phyloP scores from a whole-genome alignment of 2,888 invertebrate species.

The Empis livida region DNA sequence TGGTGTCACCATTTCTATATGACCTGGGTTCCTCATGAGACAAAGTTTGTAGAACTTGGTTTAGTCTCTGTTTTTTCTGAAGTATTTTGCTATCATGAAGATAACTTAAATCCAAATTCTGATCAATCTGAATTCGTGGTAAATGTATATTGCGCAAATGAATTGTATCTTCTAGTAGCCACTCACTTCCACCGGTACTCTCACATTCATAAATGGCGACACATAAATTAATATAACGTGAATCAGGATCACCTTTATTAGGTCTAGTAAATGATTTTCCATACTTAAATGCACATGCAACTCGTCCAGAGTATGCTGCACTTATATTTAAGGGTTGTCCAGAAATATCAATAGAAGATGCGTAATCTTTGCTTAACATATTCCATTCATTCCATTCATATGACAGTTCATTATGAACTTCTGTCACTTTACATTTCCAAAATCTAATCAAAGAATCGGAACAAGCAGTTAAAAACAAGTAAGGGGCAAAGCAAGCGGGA shows the following conservation, averaged over 20 bases:
- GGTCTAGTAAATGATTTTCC: conserved; percentile 79
- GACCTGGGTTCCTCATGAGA: conserved; percentile 61
- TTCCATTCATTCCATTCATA: conserved; percentile 84
- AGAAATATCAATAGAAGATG: conserved; percentile 56
- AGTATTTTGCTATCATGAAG: conserved; percentile 65
- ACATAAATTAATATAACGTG: conserved; percentile 76
- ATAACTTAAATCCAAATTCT: conserved; percentile 71
- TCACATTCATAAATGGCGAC: conserved; percentile 99
- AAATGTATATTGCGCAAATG: conserved; percentile 85
- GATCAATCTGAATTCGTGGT: conserved; percentile 67
- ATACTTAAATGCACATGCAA: conserved; percentile 94
- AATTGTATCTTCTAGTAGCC: conserved; percentile 92
- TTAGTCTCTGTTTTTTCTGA: conserved; percentile 69
- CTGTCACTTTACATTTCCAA: conserved; percentile 54
- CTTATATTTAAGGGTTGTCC: conserved; percentile 85
- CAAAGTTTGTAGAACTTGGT: conserved; percentile 69
- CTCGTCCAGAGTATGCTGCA: conserved; percentile 93
- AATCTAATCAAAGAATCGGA: conserved; percentile 80
- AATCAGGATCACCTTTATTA: conserved; percentile 59
- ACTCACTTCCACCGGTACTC: conserved; percentile 89
- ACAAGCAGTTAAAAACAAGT: conserved; percentile 90
- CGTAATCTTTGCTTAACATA: conserved; percentile 62
- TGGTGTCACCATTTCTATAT: conserved; percentile 39
- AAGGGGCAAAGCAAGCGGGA: conserved; percentile 97
- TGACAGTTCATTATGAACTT: conserved; percentile 11